Evolutionary conservation across 2,888 invertebrate genomes (phyloP).

Genomic region (Glaucopsyche alexis): DNA sequence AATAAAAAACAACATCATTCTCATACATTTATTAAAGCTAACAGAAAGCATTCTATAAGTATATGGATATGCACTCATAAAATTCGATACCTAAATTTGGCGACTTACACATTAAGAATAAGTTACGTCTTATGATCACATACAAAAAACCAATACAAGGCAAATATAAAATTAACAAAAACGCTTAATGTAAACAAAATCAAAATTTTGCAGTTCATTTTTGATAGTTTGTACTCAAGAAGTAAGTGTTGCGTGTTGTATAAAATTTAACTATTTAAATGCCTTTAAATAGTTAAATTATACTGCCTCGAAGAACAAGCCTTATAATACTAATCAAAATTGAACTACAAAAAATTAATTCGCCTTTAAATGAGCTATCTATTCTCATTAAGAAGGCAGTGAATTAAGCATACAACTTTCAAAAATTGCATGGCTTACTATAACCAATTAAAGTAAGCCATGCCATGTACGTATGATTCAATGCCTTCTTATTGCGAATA

Average conservation of each 20-base stretch:
- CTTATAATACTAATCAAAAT: neutral
- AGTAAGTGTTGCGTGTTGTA: neutral
- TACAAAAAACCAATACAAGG: conserved; percentile 15
- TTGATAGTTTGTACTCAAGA: neutral
- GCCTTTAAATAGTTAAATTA: too few relatives aligned
- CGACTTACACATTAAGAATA: conserved; percentile 26
- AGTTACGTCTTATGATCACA: conserved; percentile 26
- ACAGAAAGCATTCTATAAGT: conserved; percentile 58
- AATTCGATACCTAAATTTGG: conserved; percentile 28
- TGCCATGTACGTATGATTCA: too few relatives aligned
- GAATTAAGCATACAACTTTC: too few relatives aligned
- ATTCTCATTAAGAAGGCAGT: too few relatives aligned
- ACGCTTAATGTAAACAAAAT: neutral
- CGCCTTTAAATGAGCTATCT: neutral
- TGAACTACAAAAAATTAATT: neutral
- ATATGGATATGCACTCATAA: conserved; percentile 30
- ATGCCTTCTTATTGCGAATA: too few relatives aligned
- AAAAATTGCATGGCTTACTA: too few relatives aligned
- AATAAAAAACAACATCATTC: conserved; percentile 36
- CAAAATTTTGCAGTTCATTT: neutral
- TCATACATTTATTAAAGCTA: conserved; percentile 60
- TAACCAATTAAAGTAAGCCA: too few relatives aligned
- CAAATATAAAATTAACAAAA: conserved; percentile 12
- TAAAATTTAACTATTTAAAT: neutral
- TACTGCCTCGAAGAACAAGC: neutral